Evolutionary conservation across 2,113 vertebrate species (phyloP).

Genomic region (Tragelaphus scriptus): DNA sequence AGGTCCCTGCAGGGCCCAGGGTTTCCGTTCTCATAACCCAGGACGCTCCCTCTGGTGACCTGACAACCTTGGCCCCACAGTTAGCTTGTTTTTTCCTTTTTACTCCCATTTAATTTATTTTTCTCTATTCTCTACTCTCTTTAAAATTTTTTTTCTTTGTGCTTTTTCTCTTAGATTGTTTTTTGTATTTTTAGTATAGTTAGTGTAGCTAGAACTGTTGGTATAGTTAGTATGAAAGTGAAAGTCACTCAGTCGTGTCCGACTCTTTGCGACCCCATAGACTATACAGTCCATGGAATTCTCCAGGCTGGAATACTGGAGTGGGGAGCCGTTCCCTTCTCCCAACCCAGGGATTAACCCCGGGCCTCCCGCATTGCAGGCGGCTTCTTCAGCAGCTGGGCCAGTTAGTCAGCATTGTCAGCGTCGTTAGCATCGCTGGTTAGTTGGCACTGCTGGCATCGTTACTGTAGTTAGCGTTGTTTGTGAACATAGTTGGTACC

Average conservation of each 20-base stretch:
- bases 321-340: neutral
- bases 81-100: neutral
- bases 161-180: neutral
- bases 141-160: neutral
- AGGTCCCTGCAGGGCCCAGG: neutral
- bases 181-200: too few relatives aligned
- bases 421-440: accelerated
- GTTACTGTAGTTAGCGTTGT: neutral
- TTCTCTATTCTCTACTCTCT: neutral
- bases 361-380: accelerated
- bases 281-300: neutral
- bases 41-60: neutral
- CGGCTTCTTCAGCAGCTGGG: neutral
- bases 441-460: neutral
- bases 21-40: neutral
- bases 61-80: neutral
- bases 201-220: neutral
- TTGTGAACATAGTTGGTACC: neutral
- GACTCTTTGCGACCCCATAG: neutral
- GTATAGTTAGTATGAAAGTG: neutral
- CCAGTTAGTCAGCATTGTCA: neutral
- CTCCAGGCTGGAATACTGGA: neutral
- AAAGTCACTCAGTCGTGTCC: neutral
- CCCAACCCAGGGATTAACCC: neutral
- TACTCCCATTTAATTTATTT: neutral